Conservation (phyloP, 2,888 invertebrate species). For the Panopea generosa region DNA sequence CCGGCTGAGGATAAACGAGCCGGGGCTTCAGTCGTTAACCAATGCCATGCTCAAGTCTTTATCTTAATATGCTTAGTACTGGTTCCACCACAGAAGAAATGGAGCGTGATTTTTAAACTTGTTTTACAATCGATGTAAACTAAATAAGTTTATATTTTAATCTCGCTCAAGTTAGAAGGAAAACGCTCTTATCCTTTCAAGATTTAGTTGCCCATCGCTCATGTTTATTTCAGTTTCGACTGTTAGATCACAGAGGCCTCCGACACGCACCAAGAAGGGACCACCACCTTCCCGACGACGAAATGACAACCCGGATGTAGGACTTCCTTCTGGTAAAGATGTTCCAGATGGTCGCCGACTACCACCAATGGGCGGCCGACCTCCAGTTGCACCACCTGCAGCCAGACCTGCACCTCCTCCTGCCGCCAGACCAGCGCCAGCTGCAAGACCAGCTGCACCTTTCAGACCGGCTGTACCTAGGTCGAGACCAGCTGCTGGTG, state of each 20-base stretch:
- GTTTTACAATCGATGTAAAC: too few species aligned
- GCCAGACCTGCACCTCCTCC: not conserved
- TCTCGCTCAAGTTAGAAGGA: too few species aligned
- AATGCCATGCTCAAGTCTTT: too few species aligned
- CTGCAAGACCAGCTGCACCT: constrained; percentile 16
- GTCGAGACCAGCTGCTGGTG: constrained; percentile 2
- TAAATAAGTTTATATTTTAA: too few species aligned
- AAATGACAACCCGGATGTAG: constrained; percentile 19
- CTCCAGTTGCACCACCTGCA: constrained; percentile 3
- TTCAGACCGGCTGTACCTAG: constrained; percentile 23
- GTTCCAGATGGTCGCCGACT: constrained; percentile 24
- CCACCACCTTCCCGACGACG: constrained; percentile 10
- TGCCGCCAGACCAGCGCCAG: constrained; percentile 2
- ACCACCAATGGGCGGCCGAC: not conserved
- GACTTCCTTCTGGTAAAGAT: constrained; percentile 17
- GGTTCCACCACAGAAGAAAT: too few species aligned
- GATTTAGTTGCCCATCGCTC: too few species aligned
- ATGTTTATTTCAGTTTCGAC: constrained; percentile 37
- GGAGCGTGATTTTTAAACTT: too few species aligned
- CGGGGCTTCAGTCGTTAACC: too few species aligned
- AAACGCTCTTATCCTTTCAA: too few species aligned
- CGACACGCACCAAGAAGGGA: constrained; percentile 46
- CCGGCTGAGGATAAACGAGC: too few species aligned
- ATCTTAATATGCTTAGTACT: too few species aligned
- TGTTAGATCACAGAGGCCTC: constrained; percentile 41